Evolutionary conservation across 2,797 vertebrate species (phyloP).

Genomic region (Nothura maculosa): DNA sequence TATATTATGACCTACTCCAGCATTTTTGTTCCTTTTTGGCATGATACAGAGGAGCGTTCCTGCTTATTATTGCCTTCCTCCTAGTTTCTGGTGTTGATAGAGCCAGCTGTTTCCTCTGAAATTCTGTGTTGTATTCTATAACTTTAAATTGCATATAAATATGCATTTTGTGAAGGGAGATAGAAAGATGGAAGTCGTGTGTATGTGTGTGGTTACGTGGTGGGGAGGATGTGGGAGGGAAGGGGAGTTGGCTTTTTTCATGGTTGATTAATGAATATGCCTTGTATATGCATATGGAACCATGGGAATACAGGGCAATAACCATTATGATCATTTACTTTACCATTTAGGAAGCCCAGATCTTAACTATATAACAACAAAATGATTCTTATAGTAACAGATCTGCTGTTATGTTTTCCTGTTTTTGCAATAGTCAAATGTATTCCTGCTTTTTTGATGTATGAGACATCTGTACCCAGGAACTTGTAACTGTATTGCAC

Average conservation of each 20-base stretch:
- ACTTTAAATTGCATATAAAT: background rate
- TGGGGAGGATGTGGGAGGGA: too few relatives aligned
- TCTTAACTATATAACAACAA: slow-evolving; percentile 75
- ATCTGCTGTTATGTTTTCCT: slow-evolving; percentile 61
- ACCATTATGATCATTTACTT: slow-evolving; percentile 74
- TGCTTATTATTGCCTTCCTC: background rate
- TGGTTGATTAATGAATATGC: slow-evolving; percentile 31
- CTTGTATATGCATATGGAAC: slow-evolving; percentile 59
- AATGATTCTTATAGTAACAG: slow-evolving; percentile 53
- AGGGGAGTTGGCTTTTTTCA: background rate
- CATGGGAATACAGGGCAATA: slow-evolving; percentile 62
- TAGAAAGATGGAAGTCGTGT: background rate
- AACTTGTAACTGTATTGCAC: slow-evolving; percentile 1
- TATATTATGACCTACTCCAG: background rate
- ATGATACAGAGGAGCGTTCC: background rate
- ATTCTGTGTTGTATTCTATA: background rate
- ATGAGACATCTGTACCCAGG: slow-evolving; percentile 10
- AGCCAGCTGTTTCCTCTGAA: background rate
- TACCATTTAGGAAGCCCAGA: slow-evolving; percentile 74
- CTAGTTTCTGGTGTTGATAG: background rate
- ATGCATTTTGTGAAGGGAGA: background rate
- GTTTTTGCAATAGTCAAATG: slow-evolving; percentile 30
- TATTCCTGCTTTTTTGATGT: slow-evolving; percentile 16
- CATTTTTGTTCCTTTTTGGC: background rate
- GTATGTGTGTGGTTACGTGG: background rate